Evolutionary conservation across 2,797 vertebrate genomes (phyloP).

Genomic region (Ceyx erithaca): DNA sequence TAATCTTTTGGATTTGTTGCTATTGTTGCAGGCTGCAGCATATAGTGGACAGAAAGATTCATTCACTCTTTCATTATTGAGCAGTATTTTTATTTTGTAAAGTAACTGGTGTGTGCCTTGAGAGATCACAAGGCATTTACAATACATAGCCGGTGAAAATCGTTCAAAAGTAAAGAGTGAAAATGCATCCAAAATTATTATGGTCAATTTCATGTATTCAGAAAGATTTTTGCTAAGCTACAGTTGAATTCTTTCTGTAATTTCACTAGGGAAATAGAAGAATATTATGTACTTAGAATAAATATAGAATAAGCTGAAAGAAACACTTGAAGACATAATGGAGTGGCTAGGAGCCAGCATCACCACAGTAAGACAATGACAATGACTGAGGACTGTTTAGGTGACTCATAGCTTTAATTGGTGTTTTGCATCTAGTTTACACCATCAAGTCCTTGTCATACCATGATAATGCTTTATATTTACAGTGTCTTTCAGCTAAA

Average conservation of each 20-base stretch:
- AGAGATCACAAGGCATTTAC: not conserved
- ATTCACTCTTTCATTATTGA: not conserved
- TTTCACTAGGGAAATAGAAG: not conserved
- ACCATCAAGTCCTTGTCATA: not conserved
- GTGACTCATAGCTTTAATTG: conserved; percentile 54
- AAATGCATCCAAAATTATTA: conserved; percentile 24
- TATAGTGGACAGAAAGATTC: not conserved
- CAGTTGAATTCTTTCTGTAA: conserved; percentile 13
- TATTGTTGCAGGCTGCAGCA: not conserved
- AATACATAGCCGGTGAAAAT: not conserved
- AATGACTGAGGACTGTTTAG: conserved; percentile 8
- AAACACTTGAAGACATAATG: not conserved
- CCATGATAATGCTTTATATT: not conserved
- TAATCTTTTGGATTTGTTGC: not conserved
- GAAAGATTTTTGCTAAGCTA: not conserved
- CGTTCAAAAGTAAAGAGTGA: not conserved
- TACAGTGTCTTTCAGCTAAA: conserved; percentile 21
- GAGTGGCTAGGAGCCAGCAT: not conserved
- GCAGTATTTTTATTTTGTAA: not conserved
- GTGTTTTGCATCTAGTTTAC: conserved; percentile 35
- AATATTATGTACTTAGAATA: conserved; percentile 1
- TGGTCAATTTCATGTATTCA: conserved; percentile 9
- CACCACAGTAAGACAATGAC: conserved; percentile 32
- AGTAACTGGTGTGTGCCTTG: not conserved
- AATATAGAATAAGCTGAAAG: not conserved